These are phyloP conservation scores for Rhynchomys soricoides DNA, from an alignment of 2,113 vertebrate genomes.

Conservation along the genomic window DNA sequence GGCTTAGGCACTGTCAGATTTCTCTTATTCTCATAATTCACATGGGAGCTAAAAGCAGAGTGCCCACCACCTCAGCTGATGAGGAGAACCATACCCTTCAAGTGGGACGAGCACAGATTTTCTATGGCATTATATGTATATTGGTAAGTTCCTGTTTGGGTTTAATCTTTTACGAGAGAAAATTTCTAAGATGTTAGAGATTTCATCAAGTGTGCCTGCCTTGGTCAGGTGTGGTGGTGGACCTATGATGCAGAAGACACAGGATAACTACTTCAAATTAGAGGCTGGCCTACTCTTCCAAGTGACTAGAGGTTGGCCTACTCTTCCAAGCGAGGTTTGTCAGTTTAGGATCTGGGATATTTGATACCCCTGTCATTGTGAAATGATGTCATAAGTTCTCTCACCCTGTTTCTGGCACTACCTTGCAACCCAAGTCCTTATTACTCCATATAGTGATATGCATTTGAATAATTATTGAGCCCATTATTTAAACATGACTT, in stretches of 20 bases:
- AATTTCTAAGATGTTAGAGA: background rate
- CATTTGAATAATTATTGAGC: background rate
- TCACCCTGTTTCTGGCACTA: background rate
- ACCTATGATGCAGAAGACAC: background rate
- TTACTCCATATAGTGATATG: background rate
- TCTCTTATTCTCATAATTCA: background rate
- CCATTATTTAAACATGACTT: background rate
- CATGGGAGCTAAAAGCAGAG: background rate
- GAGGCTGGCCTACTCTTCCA: background rate
- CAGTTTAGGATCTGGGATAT: background rate
- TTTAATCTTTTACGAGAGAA: background rate
- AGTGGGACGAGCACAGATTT: background rate
- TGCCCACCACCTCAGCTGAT: accelerated
- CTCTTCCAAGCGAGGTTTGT: background rate
- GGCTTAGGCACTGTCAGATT: background rate
- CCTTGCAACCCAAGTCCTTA: background rate
- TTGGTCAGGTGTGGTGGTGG: background rate
- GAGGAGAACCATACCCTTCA: background rate
- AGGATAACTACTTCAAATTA: background rate
- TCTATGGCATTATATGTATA: too few species aligned
- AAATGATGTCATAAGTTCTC: background rate
- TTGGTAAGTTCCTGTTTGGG: background rate
- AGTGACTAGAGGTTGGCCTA: background rate
- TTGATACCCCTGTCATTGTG: background rate
- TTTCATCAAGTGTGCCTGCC: background rate